Percentiles rank a stretch among this genome's conserved stretches.
These are phyloP conservation scores for Anguilla pacifica DNA, from an alignment of 2,797 vertebrate species.

Conservation along the genomic window DNA sequence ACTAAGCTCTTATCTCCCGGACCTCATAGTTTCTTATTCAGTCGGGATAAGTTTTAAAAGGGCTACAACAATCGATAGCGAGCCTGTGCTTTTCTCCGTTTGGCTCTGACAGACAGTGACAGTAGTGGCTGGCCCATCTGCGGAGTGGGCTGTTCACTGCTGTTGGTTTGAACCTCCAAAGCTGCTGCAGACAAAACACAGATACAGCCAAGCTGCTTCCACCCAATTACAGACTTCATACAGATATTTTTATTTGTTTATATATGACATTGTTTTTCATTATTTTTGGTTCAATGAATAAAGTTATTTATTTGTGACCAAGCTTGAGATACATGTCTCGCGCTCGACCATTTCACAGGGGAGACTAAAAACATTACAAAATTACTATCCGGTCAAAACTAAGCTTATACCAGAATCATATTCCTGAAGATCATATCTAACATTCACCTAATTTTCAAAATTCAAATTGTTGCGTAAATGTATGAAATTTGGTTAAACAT, in stretches of 20 bases:
- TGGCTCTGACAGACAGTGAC: background rate
- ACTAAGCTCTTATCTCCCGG: conserved; percentile 11
- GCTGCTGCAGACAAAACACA: background rate
- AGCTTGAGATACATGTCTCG: too few relatives aligned
- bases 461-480: too few relatives aligned
- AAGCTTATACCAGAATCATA: too few relatives aligned
- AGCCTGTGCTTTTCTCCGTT: background rate
- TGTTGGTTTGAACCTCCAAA: background rate
- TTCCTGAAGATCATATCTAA: too few relatives aligned
- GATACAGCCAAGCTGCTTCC: background rate
- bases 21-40: background rate
- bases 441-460: too few relatives aligned
- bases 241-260: background rate
- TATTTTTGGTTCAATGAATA: background rate
- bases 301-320: too few relatives aligned
- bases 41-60: background rate
- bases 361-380: too few relatives aligned
- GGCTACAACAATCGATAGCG: background rate
- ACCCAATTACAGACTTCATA: background rate
- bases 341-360: too few relatives aligned
- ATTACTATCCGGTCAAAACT: too few relatives aligned
- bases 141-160: background rate
- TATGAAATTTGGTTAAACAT: too few relatives aligned
- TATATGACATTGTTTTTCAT: background rate
- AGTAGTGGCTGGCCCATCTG: background rate